Conservation (phyloP, 2,888 invertebrate genomes). For the Pseudococcus viburni region DNA sequence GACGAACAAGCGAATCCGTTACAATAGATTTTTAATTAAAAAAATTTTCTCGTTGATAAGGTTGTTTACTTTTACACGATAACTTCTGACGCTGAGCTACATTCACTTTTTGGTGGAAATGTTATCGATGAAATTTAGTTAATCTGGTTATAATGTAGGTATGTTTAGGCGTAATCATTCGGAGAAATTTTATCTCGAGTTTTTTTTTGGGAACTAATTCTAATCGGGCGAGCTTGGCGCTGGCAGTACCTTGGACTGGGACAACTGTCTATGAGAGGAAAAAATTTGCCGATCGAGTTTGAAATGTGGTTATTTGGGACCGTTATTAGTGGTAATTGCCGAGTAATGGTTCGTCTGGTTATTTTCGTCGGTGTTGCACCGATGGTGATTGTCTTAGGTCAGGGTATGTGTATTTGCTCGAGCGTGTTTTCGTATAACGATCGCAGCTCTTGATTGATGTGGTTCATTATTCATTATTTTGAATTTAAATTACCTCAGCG, state of each 20-base stretch:
- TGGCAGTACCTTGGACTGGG: neutral
- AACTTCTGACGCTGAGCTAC: neutral
- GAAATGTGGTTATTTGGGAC: neutral
- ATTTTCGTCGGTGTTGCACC: too few species aligned
- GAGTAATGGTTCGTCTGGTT: too few species aligned
- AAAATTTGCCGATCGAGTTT: neutral
- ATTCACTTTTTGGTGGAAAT: slow-evolving; percentile 5
- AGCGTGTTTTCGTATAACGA: too few species aligned
- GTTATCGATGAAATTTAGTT: slow-evolving; percentile 34
- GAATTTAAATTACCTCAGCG: too few species aligned
- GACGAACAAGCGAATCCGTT: neutral
- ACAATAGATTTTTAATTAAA: slow-evolving; percentile 33
- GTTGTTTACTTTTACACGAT: slow-evolving; percentile 36
- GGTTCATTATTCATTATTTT: too few species aligned
- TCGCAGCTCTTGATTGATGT: too few species aligned
- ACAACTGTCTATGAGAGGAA: too few species aligned
- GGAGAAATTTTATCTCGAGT: neutral
- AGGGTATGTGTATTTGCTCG: too few species aligned
- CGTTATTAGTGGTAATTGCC: neutral
- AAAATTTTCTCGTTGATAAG: slow-evolving; percentile 29
- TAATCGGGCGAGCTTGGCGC: neutral
- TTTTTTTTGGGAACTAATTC: neutral
- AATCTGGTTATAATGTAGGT: neutral
- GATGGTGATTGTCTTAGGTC: too few species aligned
- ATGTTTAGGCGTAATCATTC: neutral